Base-by-base conservation (phyloP, 2,113 vertebrate species). In the Gambusia affinis region DNA sequence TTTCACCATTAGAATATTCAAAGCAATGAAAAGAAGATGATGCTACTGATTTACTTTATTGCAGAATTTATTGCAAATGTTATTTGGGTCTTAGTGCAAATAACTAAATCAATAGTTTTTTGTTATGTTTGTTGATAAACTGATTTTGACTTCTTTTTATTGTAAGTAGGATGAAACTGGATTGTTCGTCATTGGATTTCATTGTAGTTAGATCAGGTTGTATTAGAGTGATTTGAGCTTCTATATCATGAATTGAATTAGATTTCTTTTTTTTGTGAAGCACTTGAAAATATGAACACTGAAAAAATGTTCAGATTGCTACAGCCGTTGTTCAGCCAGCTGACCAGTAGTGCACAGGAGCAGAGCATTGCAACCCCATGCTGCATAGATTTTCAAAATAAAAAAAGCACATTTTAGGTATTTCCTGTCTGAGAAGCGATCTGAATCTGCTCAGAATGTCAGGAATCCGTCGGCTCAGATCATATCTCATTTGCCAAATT, bases 401-500 rank as follows among this genome's bases (percentile, higher is more conserved):
- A 8, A 57, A 57, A 57, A 57, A 57, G 61, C 72, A 44, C 19
- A 24, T 37, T 30, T 35, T 19, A 31, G 61, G 39, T 78, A 71
- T 82, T 79, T 72, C 64, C 64, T 76, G 51, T 42, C 8, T 4
- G 10, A 30, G 29, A 75, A 82, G 68, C 72, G 62, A 60, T 84
- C 75, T 82, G 30, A 3, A 39, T 79, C 60, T 22, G 72, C 77
- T 72, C 22, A 4, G 42, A 28, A 24, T 67, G 65, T 54, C 29
- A 61, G 72, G 65, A 33, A 57, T 74, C 72, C 44, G 28, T 19
- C 61, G 29, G 44, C 61, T 64, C 1, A 2, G 11, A 33, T 79
- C 74, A 75, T 79, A 82, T 85, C 85, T 76, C 75, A 74, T 73
- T 83, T 72, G 62, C 60, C 35, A 28, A 86, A 74, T 72, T 60